A percentile compares a stretch with the other conserved stretches of the same genome.
These are phyloP conservation scores for Ceryle rudis DNA, from an alignment of 2,797 vertebrate genomes.

Conservation along the genomic window DNA sequence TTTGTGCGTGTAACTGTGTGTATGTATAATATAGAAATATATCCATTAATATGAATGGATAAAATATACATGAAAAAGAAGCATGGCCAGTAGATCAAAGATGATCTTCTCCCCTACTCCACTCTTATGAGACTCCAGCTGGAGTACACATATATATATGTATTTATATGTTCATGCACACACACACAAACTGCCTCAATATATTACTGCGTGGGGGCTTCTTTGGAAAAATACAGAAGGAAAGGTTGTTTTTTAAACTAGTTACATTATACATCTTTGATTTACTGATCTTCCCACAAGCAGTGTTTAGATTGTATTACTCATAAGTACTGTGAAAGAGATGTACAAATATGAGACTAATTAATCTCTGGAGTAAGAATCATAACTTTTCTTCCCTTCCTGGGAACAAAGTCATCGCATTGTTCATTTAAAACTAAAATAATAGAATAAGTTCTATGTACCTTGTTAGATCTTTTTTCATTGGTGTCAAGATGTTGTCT, in stretches of 20 bases:
- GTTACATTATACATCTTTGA: neutral
- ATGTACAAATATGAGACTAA: conserved; percentile 22
- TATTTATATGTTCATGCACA: neutral
- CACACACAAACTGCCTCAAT: neutral
- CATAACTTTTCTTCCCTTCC: neutral
- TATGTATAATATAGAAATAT: neutral
- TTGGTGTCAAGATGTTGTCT: neutral
- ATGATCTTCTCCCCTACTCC: neutral
- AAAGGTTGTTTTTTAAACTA: neutral
- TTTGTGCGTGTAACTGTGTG: neutral
- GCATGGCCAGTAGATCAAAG: neutral
- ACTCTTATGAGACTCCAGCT: neutral
- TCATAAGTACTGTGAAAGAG: neutral
- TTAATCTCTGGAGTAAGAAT: conserved; percentile 16
- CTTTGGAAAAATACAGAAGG: neutral
- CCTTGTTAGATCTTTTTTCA: neutral
- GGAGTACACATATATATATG: neutral
- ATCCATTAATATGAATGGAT: neutral
- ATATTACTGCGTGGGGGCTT: neutral
- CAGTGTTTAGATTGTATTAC: neutral
- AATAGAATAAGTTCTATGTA: neutral
- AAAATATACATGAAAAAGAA: neutral
- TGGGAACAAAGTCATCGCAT: neutral
- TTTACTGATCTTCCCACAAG: conserved; percentile 43
- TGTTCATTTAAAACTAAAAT: neutral